phyloP scores from a whole-genome alignment of 2,888 invertebrate genomes.

The Strigamia transsilvanica region DNA sequence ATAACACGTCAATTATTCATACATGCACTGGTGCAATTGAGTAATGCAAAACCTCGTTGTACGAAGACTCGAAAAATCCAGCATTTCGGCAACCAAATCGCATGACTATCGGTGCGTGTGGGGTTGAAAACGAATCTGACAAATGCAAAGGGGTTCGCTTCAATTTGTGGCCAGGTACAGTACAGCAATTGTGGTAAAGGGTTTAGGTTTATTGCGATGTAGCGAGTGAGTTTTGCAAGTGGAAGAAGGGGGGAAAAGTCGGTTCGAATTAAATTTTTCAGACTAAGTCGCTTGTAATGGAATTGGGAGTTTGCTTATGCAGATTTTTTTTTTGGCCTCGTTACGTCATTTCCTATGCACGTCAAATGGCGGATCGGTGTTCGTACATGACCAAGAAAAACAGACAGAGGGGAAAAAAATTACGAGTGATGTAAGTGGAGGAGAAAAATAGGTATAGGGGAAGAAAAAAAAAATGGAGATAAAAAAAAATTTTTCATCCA shows the following conservation, averaged over 20 bases:
- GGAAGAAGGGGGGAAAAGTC: background rate
- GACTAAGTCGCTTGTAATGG: slow-evolving; percentile 33
- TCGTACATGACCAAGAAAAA: background rate
- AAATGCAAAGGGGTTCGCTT: slow-evolving; percentile 6
- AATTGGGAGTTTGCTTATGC: slow-evolving; percentile 36
- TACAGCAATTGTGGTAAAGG: slow-evolving; percentile 36
- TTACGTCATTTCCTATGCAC: slow-evolving; percentile 28
- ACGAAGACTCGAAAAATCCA: background rate
- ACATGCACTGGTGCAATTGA: slow-evolving; percentile 9
- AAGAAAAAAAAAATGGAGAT: background rate
- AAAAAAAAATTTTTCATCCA: slow-evolving; percentile 27
- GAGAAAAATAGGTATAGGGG: slow-evolving; percentile 16
- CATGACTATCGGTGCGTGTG: background rate
- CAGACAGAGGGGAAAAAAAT: background rate
- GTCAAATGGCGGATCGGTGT: slow-evolving; percentile 9
- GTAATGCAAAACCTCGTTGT: background rate
- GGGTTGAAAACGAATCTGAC: background rate
- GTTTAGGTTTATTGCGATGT: slow-evolving; percentile 33
- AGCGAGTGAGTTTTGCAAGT: slow-evolving; percentile 9
- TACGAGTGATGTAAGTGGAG: background rate
- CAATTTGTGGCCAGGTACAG: slow-evolving; percentile 28
- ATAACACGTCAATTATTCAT: slow-evolving; percentile 19
- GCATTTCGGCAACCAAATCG: background rate
- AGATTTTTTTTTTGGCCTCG: slow-evolving; percentile 24
- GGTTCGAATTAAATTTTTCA: slow-evolving; percentile 40